Conservation (phyloP, 1,140 invertebrate species). For the Cydia amplana region DNA sequence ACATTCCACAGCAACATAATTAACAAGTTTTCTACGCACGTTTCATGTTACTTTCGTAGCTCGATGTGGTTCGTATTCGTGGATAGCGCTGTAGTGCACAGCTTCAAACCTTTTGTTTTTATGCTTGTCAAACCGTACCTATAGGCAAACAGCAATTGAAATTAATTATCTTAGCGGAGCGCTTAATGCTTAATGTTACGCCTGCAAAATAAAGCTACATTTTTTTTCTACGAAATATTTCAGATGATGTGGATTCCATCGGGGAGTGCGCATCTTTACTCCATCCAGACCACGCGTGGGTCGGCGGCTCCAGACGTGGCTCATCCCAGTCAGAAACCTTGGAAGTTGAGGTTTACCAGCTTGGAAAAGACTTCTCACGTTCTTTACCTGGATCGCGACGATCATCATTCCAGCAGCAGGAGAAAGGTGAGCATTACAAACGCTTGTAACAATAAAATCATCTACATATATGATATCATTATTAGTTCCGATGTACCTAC, state of each 20-base stretch:
- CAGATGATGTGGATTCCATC: slow-evolving; percentile 86
- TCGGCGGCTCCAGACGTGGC: slow-evolving; percentile 86
- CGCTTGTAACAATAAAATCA: not conserved
- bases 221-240: slow-evolving; percentile 9
- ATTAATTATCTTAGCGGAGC: not conserved
- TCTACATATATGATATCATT: not conserved
- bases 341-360: slow-evolving; percentile 91
- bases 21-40: no score
- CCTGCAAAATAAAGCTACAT: not conserved
- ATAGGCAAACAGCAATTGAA: not conserved
- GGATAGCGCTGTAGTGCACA: not conserved
- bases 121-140: not conserved
- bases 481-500: not conserved
- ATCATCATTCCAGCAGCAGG: slow-evolving; percentile 88
- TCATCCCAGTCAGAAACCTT: slow-evolving; percentile 92
- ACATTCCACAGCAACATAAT: not conserved
- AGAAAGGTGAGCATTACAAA: slow-evolving; percentile 55
- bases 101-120: not conserved
- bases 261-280: slow-evolving; percentile 86
- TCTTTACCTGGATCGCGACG: slow-evolving; percentile 90
- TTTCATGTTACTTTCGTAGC: not conserved
- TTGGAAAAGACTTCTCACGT: slow-evolving; percentile 90
- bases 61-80: not conserved
- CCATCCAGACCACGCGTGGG: slow-evolving; percentile 91
- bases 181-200: not conserved